A percentile compares a stretch with the other conserved stretches of the same genome.
Evolutionary conservation across 2,113 vertebrate species (phyloP).

Genomic region (Hemibagrus wyckioides): DNA sequence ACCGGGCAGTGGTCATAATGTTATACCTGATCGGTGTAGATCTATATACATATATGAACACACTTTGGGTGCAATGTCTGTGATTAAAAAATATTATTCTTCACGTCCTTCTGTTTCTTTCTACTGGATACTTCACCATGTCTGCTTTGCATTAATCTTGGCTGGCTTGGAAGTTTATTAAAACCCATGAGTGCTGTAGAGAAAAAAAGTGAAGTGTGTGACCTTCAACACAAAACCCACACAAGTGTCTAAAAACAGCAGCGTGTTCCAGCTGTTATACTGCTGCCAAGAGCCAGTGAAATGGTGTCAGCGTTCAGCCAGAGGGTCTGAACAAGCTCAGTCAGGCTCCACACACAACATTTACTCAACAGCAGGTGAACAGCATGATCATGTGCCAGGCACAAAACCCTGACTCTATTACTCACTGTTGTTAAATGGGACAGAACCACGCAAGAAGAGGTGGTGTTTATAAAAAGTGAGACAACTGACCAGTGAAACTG

Average conservation of each 20-base stretch:
- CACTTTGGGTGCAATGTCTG: not conserved
- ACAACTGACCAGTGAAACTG: not conserved
- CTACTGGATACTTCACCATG: not conserved
- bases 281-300: not conserved
- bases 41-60: no score
- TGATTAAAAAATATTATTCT: not conserved
- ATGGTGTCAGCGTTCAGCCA: slow-evolving; percentile 30
- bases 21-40: no score
- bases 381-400: slow-evolving; percentile 10
- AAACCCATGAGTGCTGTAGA: slow-evolving; percentile 23
- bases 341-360: slow-evolving; percentile 36
- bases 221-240: not conserved
- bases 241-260: not conserved
- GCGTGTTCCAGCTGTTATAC: not conserved
- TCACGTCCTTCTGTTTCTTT: not conserved
- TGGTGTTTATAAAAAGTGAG: not conserved
- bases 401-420: not conserved
- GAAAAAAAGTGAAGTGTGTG: not conserved
- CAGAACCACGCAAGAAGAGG: slow-evolving; percentile 3
- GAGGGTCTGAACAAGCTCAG: slow-evolving; percentile 42
- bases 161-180: not conserved
- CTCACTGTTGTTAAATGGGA: not conserved
- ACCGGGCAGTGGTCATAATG: no score
- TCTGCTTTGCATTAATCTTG: slow-evolving; percentile 10
- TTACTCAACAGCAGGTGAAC: slow-evolving; percentile 16